Evolutionary conservation across 2,797 vertebrate species (phyloP), one percentile per base, ranked within the genome.

Genomic region (Galagoides demidoff): DNA sequence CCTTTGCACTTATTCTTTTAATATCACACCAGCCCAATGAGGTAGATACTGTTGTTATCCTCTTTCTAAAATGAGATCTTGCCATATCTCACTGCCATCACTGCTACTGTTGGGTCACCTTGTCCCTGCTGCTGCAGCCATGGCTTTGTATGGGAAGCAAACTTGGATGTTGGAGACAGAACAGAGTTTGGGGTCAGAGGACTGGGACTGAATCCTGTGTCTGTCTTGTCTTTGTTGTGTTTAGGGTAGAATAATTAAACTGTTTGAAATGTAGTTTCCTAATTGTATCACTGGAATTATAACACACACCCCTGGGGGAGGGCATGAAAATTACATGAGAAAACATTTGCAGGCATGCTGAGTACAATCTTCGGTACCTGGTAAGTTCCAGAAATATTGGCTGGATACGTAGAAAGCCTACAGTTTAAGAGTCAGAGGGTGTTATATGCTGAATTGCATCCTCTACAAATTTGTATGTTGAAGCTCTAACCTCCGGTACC

Each of bases 211-310:
- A 73, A 66, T 77, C 25, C 87, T 52, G 55, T 34, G 10, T 76
- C 37, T n/a, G 39, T 29, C 34, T 92, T 85, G 9, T 66, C 39
- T 90, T 78, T 86, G 78, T 57, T 90, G 84, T 77, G 37, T 90
- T 84, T 97, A 76, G 29, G 59, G 45, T 25, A 94, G 85, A 52
- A 59, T 52, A 79, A 76, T 86, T 90, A 88, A 88, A 84, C 43
- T 86, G 25, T 73, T 93, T 61, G 52, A 85, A 92, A 76, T 71
- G 20, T 61, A 84, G n/a, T 70, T 94, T 93, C 66, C 68, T 70
- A 63, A 19, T 59, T 52, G n/a, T 59, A 25, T 78, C 74, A 25
- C 84, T 81, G 83, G 79, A 90, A 96, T 89, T 84, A 55, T 66
- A 94, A 86, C 10, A 31, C 16, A n/a, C 91, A 93, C 29, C 34